Evolutionary conservation across 1,140 invertebrate genomes (phyloP).

Genomic region (Scaptodrosophila lebanonensis): DNA sequence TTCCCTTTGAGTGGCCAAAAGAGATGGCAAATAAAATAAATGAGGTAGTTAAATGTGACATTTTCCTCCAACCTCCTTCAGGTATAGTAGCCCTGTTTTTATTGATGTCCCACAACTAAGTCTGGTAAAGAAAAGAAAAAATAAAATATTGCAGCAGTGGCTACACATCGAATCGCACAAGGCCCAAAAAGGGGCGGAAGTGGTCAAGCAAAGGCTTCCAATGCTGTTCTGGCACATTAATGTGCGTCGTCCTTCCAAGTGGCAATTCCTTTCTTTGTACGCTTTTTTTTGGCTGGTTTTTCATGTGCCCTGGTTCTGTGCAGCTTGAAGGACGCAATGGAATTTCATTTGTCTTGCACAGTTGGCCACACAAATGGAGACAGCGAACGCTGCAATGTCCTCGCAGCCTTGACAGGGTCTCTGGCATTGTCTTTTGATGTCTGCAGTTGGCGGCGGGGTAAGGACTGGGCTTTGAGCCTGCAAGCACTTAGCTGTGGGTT

Average conservation of each 20-base stretch:
- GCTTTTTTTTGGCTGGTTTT: slow-evolving; percentile 25
- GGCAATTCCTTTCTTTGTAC: slow-evolving; percentile 3
- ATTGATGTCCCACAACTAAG: too few relatives aligned
- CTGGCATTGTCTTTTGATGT: slow-evolving; percentile 9
- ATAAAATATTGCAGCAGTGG: too few relatives aligned
- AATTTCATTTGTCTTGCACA: slow-evolving; percentile 47
- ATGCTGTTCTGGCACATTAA: slow-evolving; percentile 38
- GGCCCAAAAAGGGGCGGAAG: too few relatives aligned
- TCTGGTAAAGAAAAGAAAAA: too few relatives aligned
- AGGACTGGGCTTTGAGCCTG: too few relatives aligned
- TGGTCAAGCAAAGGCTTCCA: slow-evolving; percentile 16
- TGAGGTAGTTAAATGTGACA: slow-evolving; percentile 30
- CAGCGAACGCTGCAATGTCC: neutral
- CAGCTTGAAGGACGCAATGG: slow-evolving; percentile 51
- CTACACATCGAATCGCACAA: slow-evolving; percentile 6
- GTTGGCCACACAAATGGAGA: too few relatives aligned
- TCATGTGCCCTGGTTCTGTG: neutral
- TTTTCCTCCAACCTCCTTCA: too few relatives aligned
- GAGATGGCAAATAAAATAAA: slow-evolving; percentile 13
- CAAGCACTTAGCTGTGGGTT: too few relatives aligned
- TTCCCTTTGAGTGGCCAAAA: too few relatives aligned
- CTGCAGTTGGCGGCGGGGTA: too few relatives aligned
- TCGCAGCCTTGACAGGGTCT: slow-evolving; percentile 37
- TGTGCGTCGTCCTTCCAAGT: slow-evolving; percentile 17
- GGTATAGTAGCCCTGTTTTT: too few relatives aligned